A percentile compares a stretch with the other conserved stretches of the same genome.
Conservation (phyloP, 1,140 invertebrate species). For the Drosophila persimilis region DNA sequence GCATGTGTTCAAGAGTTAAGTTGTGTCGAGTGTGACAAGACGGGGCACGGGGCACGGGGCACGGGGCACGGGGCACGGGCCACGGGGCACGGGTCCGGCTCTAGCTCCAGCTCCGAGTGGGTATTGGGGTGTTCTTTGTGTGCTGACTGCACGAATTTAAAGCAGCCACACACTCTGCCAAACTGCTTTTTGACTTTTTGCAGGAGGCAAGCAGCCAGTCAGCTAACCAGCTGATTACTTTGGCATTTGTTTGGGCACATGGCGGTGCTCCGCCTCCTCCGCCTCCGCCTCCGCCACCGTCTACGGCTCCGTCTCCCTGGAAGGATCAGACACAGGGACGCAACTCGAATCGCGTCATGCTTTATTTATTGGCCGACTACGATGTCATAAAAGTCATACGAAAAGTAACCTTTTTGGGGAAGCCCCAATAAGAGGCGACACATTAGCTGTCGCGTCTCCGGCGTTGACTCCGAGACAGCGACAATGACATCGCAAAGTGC, state of each 20-base stretch:
- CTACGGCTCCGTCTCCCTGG: no score
- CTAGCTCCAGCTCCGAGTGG: not conserved
- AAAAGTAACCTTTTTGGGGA: conserved; percentile 65
- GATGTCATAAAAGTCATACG: conserved; percentile 74
- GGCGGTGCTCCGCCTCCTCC: conserved; percentile 6
- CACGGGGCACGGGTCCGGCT: not conserved
- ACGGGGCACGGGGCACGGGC: conserved; percentile 1
- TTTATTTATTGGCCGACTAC: conserved; percentile 72
- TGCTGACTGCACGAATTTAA: conserved; percentile 76
- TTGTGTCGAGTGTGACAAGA: conserved; percentile 65
- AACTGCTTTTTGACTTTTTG: conserved; percentile 70
- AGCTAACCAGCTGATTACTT: conserved; percentile 73
- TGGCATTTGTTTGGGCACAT: conserved; percentile 69
- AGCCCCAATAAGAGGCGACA: conserved; percentile 49
- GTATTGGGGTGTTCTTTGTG: conserved; percentile 49
- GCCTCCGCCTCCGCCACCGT: no score
- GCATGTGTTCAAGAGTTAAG: conserved; percentile 80
- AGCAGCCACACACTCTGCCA: conserved; percentile 74
- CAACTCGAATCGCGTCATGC: conserved; percentile 30
- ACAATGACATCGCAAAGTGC: conserved; percentile 73
- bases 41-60: not conserved
- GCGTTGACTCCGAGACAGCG: conserved; percentile 59
- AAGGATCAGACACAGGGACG: not conserved
- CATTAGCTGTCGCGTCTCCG: conserved; percentile 57
- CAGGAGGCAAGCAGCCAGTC: conserved; percentile 29